phyloP scores from a whole-genome alignment of 2,888 invertebrate species.

The Pandemis corylana region DNA sequence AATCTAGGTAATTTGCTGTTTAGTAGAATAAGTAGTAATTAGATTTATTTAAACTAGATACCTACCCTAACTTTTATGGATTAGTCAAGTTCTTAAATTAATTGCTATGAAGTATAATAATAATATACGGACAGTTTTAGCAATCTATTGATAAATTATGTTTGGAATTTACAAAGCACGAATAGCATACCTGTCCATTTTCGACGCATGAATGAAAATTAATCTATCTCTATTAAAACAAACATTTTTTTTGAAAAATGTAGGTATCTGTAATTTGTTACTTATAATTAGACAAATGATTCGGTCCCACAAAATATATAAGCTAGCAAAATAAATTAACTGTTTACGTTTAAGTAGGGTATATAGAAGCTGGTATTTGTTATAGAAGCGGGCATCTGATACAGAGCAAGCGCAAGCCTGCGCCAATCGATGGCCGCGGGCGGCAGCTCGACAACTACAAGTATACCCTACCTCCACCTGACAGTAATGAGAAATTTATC shows the following conservation, averaged over 20 bases:
- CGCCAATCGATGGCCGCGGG: conserved; percentile 48
- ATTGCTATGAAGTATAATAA: background rate
- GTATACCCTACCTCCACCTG: conserved; percentile 44
- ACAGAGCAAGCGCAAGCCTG: conserved; percentile 46
- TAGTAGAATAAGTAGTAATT: conserved; percentile 49
- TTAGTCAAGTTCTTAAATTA: background rate
- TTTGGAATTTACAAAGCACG: too few relatives aligned
- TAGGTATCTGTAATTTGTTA: background rate
- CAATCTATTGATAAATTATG: too few relatives aligned
- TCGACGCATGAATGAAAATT: background rate
- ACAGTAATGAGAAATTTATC: conserved; percentile 64
- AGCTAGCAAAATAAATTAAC: conserved; percentile 10
- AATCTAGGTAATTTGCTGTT: conserved; percentile 39
- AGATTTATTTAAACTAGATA: background rate
- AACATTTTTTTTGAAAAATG: background rate
- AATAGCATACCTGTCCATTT: too few relatives aligned
- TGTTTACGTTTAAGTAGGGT: conserved; percentile 33
- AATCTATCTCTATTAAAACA: background rate
- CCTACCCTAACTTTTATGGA: background rate
- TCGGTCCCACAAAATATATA: background rate
- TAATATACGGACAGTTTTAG: too few relatives aligned
- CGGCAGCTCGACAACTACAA: conserved; percentile 43
- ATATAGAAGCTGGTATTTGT: conserved; percentile 36
- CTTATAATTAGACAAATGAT: background rate
- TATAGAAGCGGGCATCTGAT: conserved; percentile 46